Base-by-base conservation (phyloP, 1,140 invertebrate genomes). In the Lysiphlebus fabarum region DNA sequence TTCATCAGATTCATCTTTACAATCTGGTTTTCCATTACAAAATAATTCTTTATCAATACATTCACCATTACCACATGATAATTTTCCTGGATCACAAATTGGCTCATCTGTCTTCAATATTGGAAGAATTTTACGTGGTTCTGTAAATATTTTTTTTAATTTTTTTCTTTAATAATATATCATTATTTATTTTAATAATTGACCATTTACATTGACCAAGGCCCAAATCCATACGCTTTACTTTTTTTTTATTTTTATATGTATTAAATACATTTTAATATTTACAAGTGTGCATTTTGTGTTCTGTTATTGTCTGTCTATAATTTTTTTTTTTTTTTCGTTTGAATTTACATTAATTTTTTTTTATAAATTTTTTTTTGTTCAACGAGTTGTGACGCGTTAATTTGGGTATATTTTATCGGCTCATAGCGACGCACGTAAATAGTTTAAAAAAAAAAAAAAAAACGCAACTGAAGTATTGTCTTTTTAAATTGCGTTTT, bases 1-100 rank as follows among this genome's bases (percentile, higher is more conserved):
- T 83, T 97, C 94, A 74, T 97, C 94, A 42, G 93, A 96, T 70
- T 93, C 90, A 77, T 97, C 95, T 68, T 90, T 89, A 79, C 95
- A 98, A 69, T 97, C 92, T 37, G 86, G 80, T 79, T 92, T 92
- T 71, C 91, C 91, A 73, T 96, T 93, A 80, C 94, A 98, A 83
- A 95, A 95, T 37, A 95, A 81, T 69, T 91, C 89, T 78, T 92
- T 93, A 62, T 93, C 90, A 34, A 95, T 85, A 78, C 93, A 95
- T 67, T 94, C 91, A 62, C 90, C 90, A 76, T 90, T 91, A 58
- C 92, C 92, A 72, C 92, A 95, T 44, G 91, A 89, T 33, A 95
- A 77, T 82, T 94, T 92, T 41, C 89, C 90, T 68, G 92, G 90
- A 7, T 90, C 86, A 69, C 92, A 95, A 62, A 94, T 84, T 49